A percentile compares a stretch with the other conserved stretches of the same genome.
These are phyloP conservation scores for Pandion haliaetus DNA, from an alignment of 2,113 vertebrate species.

Conservation along the genomic window DNA sequence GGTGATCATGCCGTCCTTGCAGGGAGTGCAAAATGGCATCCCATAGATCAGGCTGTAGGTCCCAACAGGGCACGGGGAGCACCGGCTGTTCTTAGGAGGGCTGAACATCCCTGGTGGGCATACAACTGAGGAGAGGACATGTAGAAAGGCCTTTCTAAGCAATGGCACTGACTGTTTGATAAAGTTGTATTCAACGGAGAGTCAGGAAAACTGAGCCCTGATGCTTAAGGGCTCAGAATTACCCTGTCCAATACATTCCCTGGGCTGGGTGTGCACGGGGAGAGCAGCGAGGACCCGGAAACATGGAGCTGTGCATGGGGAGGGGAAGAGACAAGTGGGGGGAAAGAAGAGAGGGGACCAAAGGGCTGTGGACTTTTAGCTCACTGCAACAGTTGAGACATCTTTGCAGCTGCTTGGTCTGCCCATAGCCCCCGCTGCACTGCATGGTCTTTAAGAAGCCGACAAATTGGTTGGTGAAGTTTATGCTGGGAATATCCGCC, in stretches of 20 bases:
- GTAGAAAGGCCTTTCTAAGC: neutral
- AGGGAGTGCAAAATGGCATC: neutral
- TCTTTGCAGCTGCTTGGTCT: neutral
- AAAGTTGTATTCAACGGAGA: neutral
- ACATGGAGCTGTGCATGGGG: neutral
- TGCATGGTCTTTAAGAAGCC: neutral
- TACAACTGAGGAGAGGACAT: neutral
- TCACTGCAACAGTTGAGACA: slow-evolving; percentile 9
- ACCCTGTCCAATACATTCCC: neutral
- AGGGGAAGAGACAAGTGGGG: neutral
- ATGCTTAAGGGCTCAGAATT: neutral
- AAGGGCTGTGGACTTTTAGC: neutral
- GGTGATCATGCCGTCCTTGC: neutral
- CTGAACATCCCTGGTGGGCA: neutral
- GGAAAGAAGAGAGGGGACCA: neutral
- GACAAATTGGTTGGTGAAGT: neutral
- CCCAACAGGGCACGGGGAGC: neutral
- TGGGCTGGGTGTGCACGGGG: neutral
- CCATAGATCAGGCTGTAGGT: neutral
- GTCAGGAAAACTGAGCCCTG: neutral
- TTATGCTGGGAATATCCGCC: neutral
- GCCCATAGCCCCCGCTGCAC: neutral
- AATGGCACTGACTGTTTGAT: neutral
- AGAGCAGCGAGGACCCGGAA: neutral
- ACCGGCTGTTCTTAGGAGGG: neutral